A percentile compares a stretch with the other conserved stretches of the same genome.
These are phyloP conservation scores for Eurosta solidaginis DNA, from an alignment of 1,140 invertebrate species.

Conservation along the genomic window DNA sequence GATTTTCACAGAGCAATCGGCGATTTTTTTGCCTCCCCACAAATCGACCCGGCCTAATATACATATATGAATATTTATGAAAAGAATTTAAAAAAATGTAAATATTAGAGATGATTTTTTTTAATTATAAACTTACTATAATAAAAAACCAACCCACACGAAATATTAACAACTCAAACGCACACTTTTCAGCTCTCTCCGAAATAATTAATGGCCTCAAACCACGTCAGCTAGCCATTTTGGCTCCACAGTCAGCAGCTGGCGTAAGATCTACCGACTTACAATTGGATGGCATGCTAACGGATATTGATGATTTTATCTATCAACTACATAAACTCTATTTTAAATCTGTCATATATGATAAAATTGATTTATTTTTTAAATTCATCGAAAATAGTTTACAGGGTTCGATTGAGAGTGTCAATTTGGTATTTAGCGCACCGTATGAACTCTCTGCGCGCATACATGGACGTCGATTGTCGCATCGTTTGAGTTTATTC, in stretches of 20 bases:
- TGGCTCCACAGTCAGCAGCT: slow-evolving; percentile 23
- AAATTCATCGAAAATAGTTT: slow-evolving; percentile 51
- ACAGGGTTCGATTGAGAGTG: slow-evolving; percentile 49
- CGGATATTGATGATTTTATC: slow-evolving; percentile 47
- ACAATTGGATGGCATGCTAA: slow-evolving; percentile 24
- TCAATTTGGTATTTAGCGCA: slow-evolving; percentile 50
- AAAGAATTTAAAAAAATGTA: neutral
- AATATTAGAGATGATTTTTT: too few species aligned
- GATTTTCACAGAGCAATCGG: too few species aligned
- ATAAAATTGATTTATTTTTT: slow-evolving; percentile 47
- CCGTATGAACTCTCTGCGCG: slow-evolving; percentile 42
- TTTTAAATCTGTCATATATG: slow-evolving; percentile 52
- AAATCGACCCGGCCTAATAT: too few species aligned
- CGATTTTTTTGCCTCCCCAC: too few species aligned
- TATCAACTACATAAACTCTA: slow-evolving; percentile 44
- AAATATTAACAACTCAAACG: too few species aligned
- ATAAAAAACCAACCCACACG: too few species aligned
- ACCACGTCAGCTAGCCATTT: slow-evolving; percentile 44
- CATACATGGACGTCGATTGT: slow-evolving; percentile 43
- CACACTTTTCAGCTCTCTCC: slow-evolving; percentile 44
- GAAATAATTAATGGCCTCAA: slow-evolving; percentile 50
- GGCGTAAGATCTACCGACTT: slow-evolving; percentile 29
- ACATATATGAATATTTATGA: neutral
- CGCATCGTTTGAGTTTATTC: slow-evolving; percentile 54
- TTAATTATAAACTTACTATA: too few species aligned